Evolutionary conservation across 2,888 invertebrate genomes (phyloP).

Genomic region (Gymnocheta viridis): DNA sequence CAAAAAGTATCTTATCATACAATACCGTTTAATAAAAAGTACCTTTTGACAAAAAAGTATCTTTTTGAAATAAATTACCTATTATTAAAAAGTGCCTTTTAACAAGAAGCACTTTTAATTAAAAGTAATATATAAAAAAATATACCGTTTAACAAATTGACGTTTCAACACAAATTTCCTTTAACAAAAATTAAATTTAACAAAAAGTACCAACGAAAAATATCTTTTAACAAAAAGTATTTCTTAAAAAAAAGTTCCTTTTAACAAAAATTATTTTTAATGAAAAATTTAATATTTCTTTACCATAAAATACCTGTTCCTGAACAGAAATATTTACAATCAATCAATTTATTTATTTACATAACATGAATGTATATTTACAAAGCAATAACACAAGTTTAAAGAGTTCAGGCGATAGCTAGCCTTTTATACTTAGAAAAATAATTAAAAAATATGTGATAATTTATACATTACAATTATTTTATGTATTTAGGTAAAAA

Average conservation of each 20-base stretch:
- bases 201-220: background rate
- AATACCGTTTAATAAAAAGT: background rate
- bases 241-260: background rate
- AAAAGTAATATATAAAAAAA: background rate
- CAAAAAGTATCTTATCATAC: background rate
- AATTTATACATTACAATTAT: too few species aligned
- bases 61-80: background rate
- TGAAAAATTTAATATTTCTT: too few species aligned
- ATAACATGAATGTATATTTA: too few species aligned
- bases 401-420: too few species aligned
- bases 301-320: too few species aligned
- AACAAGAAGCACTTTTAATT: too few species aligned
- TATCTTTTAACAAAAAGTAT: background rate
- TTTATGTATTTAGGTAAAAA: too few species aligned
- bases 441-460: too few species aligned
- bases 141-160: background rate
- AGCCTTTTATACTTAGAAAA: too few species aligned
- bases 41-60: background rate
- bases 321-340: too few species aligned
- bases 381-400: too few species aligned
- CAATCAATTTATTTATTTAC: too few species aligned
- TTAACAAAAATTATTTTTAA: background rate
- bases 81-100: background rate
- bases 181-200: background rate
- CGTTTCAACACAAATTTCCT: background rate